Evolutionary conservation across 1,140 invertebrate genomes (phyloP), one percentile per base, ranked within the genome.

Genomic region (Achatina immaculata): DNA sequence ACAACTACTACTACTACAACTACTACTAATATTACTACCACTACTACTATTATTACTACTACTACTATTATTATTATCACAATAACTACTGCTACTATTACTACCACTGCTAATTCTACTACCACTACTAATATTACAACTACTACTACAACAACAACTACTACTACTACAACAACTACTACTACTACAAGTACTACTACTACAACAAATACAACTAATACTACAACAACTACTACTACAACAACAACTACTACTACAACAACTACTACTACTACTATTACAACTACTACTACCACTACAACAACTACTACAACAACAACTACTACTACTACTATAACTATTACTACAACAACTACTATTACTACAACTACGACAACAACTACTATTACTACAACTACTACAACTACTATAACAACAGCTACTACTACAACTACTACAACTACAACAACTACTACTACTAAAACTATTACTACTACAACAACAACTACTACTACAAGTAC

Each of bases 231-330:
- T 74, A 74, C 72, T 74, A 45, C 72, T 28, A 45, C 24, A 24
- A 45, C 45, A n/a, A 74, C 72, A n/a, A 45, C 28, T 16, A 31
- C 65, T 16, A 16, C 65, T 68, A 68, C 65, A n/a, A 68, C 65
- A 16, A 68, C 65, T 16, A 14, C 65, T 14, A 68, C 14, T 16
- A 68, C 65, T 68, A 68, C 65, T 68, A 68, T 34, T 31, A 16
- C 65, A n/a, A 68, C 65, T 16, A 68, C 65, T 68, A 68, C 65
- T 68, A 16, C 65, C 11, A 68, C 14, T 16, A 68, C 65, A 16
- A 68, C 65, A 16, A 68, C 14, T 68, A 16, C 65, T 68, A 68
- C 34, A 21, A 68, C 9, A 16, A 68, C 34, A n/a, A 14, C 34
- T 16, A 68, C 34, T 16, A 68, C 34, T 68, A 68, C 34, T 68